Conservation (phyloP, 2,113 vertebrate genomes). For the Mustela lutreola region DNA sequence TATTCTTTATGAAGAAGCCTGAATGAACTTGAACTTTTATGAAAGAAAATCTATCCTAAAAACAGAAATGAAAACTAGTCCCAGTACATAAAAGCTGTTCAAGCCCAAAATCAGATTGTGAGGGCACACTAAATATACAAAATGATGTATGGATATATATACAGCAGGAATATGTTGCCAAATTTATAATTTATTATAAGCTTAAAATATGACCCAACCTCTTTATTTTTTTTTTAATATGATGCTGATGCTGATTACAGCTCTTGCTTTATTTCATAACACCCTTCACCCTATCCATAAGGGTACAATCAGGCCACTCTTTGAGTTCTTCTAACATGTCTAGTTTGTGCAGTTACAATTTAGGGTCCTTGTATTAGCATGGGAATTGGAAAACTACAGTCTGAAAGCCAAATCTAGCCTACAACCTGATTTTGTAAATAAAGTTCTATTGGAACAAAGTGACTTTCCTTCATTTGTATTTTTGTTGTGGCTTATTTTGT, state of each 20-base stretch:
- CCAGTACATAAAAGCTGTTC: neutral
- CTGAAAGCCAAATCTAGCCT: neutral
- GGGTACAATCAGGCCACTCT: neutral
- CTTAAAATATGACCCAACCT: neutral
- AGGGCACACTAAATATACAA: neutral
- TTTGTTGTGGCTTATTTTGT: neutral
- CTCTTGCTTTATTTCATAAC: neutral
- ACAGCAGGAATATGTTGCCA: neutral
- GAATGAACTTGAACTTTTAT: neutral
- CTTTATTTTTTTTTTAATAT: neutral
- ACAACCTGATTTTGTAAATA: neutral
- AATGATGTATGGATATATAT: neutral
- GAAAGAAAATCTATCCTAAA: neutral
- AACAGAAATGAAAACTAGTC: neutral
- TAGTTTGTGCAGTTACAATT: neutral
- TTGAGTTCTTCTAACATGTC: neutral
- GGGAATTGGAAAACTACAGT: neutral
- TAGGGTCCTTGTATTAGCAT: neutral
- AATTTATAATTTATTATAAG: too few relatives aligned
- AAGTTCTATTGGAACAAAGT: neutral
- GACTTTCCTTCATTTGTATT: neutral
- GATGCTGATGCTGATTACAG: rapidly evolving
- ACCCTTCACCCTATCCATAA: neutral
- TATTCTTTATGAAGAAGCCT: neutral
- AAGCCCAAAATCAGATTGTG: neutral